These are phyloP conservation scores for Propsilocerus akamusi DNA, from an alignment of 1,140 invertebrate genomes.

Conservation along the genomic window DNA sequence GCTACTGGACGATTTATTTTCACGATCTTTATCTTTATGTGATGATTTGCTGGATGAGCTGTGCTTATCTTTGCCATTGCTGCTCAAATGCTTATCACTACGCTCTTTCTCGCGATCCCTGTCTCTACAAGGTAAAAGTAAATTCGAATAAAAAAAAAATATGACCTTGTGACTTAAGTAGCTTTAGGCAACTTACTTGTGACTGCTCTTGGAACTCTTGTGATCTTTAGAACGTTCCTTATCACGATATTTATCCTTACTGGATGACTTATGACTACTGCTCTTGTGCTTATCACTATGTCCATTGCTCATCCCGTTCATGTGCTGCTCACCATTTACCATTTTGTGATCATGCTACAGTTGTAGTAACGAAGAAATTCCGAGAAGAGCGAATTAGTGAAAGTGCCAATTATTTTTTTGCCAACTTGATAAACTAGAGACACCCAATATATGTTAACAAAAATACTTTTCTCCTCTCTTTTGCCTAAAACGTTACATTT, in stretches of 20 bases:
- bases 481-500: too few relatives aligned
- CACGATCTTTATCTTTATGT: conserved; percentile 29
- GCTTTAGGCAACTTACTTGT: conserved; percentile 21
- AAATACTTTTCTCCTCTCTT: too few relatives aligned
- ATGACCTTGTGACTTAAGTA: conserved; percentile 22
- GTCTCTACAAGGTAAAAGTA: neutral
- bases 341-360: conserved; percentile 4
- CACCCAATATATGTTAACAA: too few relatives aligned
- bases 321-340: conserved; percentile 5
- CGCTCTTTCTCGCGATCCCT: conserved; percentile 10
- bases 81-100: conserved; percentile 24
- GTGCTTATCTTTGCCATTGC: conserved; percentile 24
- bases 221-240: conserved; percentile 18
- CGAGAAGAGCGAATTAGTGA: neutral
- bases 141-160: conserved; percentile 15
- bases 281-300: conserved; percentile 32
- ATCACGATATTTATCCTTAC: conserved; percentile 26
- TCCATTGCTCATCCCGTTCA: conserved; percentile 27
- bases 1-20: conserved; percentile 25
- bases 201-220: conserved; percentile 12
- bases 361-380: neutral
- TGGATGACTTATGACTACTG: conserved; percentile 41
- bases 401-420: neutral
- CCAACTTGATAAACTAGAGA: neutral
- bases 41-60: conserved; percentile 8